Evolutionary conservation across 1,140 invertebrate genomes (phyloP), one percentile per base, ranked within the genome.

Genomic region (Carcinoscorpius rotundicauda): DNA sequence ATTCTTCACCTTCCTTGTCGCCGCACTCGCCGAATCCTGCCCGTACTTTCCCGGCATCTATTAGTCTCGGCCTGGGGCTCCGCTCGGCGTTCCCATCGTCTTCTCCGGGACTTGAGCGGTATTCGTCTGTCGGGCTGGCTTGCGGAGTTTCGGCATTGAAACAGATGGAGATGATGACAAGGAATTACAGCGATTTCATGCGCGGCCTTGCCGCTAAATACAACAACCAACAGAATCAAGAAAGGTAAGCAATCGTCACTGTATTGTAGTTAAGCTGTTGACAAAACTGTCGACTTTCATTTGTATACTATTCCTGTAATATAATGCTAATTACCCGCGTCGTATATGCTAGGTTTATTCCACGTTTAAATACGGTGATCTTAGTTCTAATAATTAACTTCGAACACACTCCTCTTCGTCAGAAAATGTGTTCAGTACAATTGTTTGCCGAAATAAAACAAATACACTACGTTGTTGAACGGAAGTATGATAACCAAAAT

Each of bases 121-220:
- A 60, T 51, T 66, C 68, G 4, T 66, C 68, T 5, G 63, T 66
- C 9, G 29, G 29, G 29, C 29, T 29, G 29, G 60, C 65, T 58
- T 61, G 59, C 52, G 61, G 71, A 9, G 51, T 70, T 65, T 62
- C 73, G 64, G 65, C 68, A 48, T 66, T 73, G 59, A 74, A 74
- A 61, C 73, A 74, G 62, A 73, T 74, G 72, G 75, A 74, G 57
- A 67, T 72, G 56, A 71, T 75, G 62, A 79, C 85, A 29, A 81
- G 89, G 66, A 93, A 93, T 80, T 94, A 92, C 79, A 91, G 88
- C 68, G 90, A 93, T 80, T 88, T 93, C 74, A 93, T 94, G 88
- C 83, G 91, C 73, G 90, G 86, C 72, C 82, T 94, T 56, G 91
- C 91, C 50, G 90, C 91, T 64, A 90, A 92, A 74, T 93, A 94